Base-by-base conservation (phyloP, 2,113 vertebrate genomes). In the Solea senegalensis region DNA sequence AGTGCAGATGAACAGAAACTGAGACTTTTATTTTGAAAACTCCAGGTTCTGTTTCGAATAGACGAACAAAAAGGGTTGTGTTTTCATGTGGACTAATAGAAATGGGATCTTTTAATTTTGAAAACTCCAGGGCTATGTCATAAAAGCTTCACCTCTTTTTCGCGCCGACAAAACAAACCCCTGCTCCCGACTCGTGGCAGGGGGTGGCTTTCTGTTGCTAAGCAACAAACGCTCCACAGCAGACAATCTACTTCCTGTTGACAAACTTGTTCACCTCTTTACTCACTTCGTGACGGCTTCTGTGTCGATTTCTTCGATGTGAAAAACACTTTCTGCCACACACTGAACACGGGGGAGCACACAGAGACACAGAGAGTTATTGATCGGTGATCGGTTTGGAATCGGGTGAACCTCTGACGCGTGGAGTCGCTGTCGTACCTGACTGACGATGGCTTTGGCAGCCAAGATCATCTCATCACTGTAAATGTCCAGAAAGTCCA, bases 401-500 rank as follows among this genome's bases (percentile, higher is more conserved):
- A 48, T 48, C 45, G 4, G 5, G 45, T 13, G 11, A 48, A 48
- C 11, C 11, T 48, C 14, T 48, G 45, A 48, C 45, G 2, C 11
- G 45, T 48, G 8, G 11, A 48, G 11, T 6, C 8, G 11, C 34
- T 9, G 40, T 7, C 49, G 66, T 86, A 99, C 98, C 97, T 98
- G 97, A 71, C 95, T 94, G 82, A 99, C 95, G 56, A 98, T 93
- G 86, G 94, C 94, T 86, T 97, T 98, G 16, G 96, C 96, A 1
- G 96, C 95, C 65, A 90, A 61, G 63, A 97, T 95, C 95, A 97
- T 97, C 95, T 99, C 96, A 46, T 97, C 94, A 34, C 93, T 94
- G 91, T 98, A 99, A 85, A 98, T 96, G 80, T 98, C 97, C 94
- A 97, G 94, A 90, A 99, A 99, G 91, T 96, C 96, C 87, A 99